These are phyloP conservation scores for Lissocephala sabroskyi DNA, from an alignment of 2,888 invertebrate genomes.

Conservation along the genomic window DNA sequence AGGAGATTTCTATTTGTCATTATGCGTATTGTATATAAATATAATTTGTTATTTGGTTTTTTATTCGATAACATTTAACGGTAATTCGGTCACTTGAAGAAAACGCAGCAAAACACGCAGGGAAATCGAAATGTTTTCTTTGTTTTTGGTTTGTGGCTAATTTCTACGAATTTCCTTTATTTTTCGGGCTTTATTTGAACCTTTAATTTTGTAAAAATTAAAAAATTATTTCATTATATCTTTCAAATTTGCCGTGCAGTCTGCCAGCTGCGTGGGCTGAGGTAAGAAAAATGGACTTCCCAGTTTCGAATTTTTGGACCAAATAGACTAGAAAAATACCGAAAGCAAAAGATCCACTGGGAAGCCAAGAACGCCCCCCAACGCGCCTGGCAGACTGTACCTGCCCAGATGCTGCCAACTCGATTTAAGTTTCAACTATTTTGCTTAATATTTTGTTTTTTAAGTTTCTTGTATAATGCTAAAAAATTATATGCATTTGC, in stretches of 20 bases:
- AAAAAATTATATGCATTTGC: slow-evolving; percentile 57
- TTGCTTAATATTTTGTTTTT: slow-evolving; percentile 48
- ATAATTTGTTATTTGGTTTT: slow-evolving; percentile 20
- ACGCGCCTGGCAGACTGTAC: no score
- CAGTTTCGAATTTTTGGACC: no score
- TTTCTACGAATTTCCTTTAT: slow-evolving; percentile 54
- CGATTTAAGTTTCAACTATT: slow-evolving; percentile 17
- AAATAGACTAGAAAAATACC: no score
- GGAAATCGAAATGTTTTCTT: slow-evolving; percentile 35
- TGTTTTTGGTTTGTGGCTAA: slow-evolving; percentile 25
- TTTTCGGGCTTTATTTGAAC: slow-evolving; percentile 20
- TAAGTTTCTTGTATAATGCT: slow-evolving; percentile 52
- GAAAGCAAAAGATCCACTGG: no score
- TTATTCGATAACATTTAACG: slow-evolving; percentile 37
- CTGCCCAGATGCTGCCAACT: no score
- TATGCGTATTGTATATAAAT: slow-evolving; percentile 16
- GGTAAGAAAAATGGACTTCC: no score
- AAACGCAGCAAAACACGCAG: slow-evolving; percentile 45
- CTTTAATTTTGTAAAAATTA: slow-evolving; percentile 64
- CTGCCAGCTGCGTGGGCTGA: no score
- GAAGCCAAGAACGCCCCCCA: no score
- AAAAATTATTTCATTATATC: slow-evolving; percentile 49
- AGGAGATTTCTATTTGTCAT: slow-evolving; percentile 26
- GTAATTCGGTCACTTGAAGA: slow-evolving; percentile 19
- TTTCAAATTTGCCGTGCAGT: slow-evolving; percentile 33